Base-by-base conservation (phyloP, 2,113 vertebrate species). In the Grantiella picta region DNA sequence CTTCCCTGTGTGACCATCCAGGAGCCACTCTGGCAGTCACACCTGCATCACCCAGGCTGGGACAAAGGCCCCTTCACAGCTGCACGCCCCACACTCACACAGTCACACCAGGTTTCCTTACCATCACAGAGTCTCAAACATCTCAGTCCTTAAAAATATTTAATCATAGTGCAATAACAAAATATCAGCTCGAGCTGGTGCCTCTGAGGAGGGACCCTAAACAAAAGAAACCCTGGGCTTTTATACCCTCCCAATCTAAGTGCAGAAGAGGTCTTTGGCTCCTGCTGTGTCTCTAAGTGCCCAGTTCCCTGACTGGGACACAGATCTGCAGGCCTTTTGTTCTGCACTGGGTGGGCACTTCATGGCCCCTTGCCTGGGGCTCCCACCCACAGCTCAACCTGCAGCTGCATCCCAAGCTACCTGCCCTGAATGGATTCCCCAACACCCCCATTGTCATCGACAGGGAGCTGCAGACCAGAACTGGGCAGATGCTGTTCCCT, bases 11-110 rank as follows among this genome's bases (percentile, higher is more conserved):
- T 13, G 38, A 36, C 49, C 47, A 63, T 20, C 40, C 71, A 63
- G 64, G 42, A 63, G 22, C 35, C 40, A 27, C 29, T 83, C 40
- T 7, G 24, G 35, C 63, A 49, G 31, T 8, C 18, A 33, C 22
- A 36, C 18, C 25, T 40, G 27, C 40, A 49, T 31, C 54, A 54
- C 22, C 29, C 2, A 1, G 35, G 8, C 15, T 0, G 0, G 31
- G 40, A 82, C 21, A 2, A 2, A 42, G 40, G 20, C 15, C 24
- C 23, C 24, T 60, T 47, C 2, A 11, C 28, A 53, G n/a, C 61
- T 68, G 20, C 29, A 40, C 7, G 2, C 28, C n/a, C 28, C 60
- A 29, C 52, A n/a, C 16, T 40, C 60, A 47, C 40, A 44, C 38
- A 38, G 19, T 29, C 38, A 75, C 33, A 29, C 10, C 38, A 60